Percentiles rank a stretch among this genome's conserved stretches.
phyloP scores from a whole-genome alignment of 2,888 invertebrate species.

The Nymphalis c-album region DNA sequence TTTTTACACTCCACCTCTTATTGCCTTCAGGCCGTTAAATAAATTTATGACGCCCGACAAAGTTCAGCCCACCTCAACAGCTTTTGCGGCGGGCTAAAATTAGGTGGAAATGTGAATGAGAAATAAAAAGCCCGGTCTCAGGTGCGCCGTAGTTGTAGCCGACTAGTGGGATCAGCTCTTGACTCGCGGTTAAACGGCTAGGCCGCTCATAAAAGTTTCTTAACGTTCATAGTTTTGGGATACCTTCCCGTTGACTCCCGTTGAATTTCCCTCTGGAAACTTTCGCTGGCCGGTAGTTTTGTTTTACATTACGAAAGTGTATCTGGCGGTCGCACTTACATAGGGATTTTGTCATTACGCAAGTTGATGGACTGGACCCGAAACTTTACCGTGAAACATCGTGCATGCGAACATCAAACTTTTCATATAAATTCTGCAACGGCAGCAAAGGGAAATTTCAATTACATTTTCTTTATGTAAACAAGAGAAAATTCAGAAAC shows the following conservation, averaged over 20 bases:
- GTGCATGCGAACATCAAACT: constrained; percentile 44
- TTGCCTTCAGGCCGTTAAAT: constrained; percentile 81
- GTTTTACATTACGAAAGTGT: constrained; percentile 59
- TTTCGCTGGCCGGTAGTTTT: constrained; percentile 58
- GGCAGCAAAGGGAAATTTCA: constrained; percentile 53
- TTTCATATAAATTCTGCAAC: constrained; percentile 43
- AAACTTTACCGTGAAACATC: constrained; percentile 56
- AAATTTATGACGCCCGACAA: constrained; percentile 81
- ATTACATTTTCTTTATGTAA: constrained; percentile 67
- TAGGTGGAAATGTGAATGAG: constrained; percentile 77
- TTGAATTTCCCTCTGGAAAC: constrained; percentile 66
- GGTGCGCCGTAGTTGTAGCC: constrained; percentile 66
- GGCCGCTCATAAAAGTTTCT: constrained; percentile 77
- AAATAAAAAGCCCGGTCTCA: constrained; percentile 76
- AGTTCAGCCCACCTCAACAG: constrained; percentile 77
- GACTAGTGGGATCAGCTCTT: constrained; percentile 73
- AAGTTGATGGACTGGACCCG: constrained; percentile 50
- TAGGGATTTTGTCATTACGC: constrained; percentile 44
- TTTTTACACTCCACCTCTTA: constrained; percentile 81
- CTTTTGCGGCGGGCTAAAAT: constrained; percentile 65
- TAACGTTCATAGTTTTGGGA: constrained; percentile 73
- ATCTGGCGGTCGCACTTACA: constrained; percentile 39
- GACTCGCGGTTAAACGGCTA: constrained; percentile 74
- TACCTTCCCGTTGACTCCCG: constrained; percentile 60
- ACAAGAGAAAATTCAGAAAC: constrained; percentile 74